phyloP scores from a whole-genome alignment of 2,113 vertebrate species.

The Rhinopomastus cyanomelas region DNA sequence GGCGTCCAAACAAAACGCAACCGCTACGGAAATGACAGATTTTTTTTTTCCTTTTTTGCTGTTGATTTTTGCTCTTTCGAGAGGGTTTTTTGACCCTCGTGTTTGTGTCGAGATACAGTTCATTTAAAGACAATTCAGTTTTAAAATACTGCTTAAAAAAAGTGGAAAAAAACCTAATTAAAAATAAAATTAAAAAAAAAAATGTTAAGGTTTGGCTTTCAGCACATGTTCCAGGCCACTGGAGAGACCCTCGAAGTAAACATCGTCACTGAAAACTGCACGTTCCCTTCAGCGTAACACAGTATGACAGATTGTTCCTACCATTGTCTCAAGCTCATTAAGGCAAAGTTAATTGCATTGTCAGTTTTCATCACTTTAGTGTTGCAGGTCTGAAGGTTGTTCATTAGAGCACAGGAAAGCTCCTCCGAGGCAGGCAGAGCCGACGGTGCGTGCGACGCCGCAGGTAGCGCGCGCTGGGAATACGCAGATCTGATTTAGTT shows the following conservation, averaged over 20 bases:
- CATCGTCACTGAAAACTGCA: slow-evolving; percentile 41
- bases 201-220: slow-evolving; percentile 78
- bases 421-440: neutral
- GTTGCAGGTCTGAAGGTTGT: slow-evolving; percentile 21
- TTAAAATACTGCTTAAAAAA: slow-evolving; percentile 63
- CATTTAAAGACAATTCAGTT: slow-evolving; percentile 66
- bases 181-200: neutral
- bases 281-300: slow-evolving; percentile 24
- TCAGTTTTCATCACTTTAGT: slow-evolving; percentile 62
- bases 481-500: neutral
- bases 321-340: slow-evolving; percentile 73
- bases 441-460: neutral
- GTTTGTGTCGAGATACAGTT: slow-evolving; percentile 57
- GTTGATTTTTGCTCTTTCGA: slow-evolving; percentile 41
- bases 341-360: slow-evolving; percentile 77
- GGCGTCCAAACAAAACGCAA: slow-evolving; percentile 41
- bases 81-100: slow-evolving; percentile 52
- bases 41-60: neutral
- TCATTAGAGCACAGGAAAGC: neutral
- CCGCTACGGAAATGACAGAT: neutral
- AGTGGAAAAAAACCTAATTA: neutral
- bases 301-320: slow-evolving; percentile 31
- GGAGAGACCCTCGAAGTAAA: slow-evolving; percentile 67
- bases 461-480: neutral
- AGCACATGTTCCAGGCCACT: slow-evolving; percentile 72